A percentile compares a stretch with the other conserved stretches of the same genome.
These are phyloP conservation scores for Clanis bilineata DNA, from an alignment of 2,888 invertebrate species.

Conservation along the genomic window DNA sequence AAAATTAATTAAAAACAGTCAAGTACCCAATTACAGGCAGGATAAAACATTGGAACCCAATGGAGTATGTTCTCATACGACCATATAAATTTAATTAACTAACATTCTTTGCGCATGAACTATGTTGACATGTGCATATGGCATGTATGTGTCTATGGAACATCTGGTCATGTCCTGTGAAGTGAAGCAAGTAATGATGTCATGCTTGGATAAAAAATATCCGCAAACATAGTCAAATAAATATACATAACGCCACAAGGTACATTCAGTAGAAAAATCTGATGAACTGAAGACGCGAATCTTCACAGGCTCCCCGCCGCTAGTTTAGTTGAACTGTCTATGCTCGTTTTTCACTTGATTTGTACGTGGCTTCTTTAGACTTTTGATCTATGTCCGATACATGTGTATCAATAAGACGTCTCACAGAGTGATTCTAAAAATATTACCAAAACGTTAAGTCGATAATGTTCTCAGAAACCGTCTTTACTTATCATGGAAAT, in stretches of 20 bases:
- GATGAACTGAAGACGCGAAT: no score
- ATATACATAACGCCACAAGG: background rate
- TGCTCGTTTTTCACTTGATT: background rate
- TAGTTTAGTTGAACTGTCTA: no score
- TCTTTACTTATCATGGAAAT: background rate
- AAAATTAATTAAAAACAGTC: no score
- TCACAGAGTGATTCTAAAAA: background rate
- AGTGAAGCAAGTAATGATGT: slow-evolving; percentile 2
- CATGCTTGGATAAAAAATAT: background rate
- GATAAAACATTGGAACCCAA: no score
- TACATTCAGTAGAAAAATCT: no score
- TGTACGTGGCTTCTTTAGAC: background rate
- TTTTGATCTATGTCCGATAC: background rate
- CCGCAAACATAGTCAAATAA: background rate
- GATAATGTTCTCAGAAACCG: background rate
- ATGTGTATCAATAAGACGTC: background rate
- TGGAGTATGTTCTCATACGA: background rate
- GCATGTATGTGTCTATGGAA: background rate
- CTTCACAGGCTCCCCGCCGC: no score
- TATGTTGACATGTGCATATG: background rate
- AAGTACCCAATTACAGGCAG: no score
- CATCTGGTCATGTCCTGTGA: background rate
- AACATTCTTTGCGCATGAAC: background rate
- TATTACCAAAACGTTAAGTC: background rate
- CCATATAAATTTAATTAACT: background rate